A percentile compares a stretch with the other conserved stretches of the same genome.
Conservation (phyloP, 2,888 invertebrate species). For the Autographa pulchrina region DNA sequence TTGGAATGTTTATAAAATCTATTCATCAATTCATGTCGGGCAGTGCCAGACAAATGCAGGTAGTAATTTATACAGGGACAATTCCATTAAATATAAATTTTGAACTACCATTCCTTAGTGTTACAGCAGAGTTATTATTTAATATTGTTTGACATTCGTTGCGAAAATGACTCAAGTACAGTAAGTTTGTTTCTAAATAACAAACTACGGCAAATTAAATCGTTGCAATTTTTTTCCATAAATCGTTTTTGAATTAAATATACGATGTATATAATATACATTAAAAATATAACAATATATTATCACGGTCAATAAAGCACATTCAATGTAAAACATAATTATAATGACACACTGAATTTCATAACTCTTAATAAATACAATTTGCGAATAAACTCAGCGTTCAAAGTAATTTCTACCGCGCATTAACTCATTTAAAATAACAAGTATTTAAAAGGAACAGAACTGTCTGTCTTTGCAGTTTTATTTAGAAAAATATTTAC, state of each 20-base stretch:
- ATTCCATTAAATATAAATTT: conserved; percentile 3
- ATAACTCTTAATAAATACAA: neutral
- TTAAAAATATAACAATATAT: neutral
- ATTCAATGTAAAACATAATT: conserved; percentile 5
- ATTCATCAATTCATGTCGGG: conserved; percentile 2
- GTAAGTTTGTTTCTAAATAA: neutral
- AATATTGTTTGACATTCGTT: neutral
- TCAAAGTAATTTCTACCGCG: neutral
- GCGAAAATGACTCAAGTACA: neutral
- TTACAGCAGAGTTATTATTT: neutral
- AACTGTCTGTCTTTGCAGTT: conserved; percentile 17
- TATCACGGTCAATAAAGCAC: conserved; percentile 4
- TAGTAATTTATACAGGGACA: conserved; percentile 3
- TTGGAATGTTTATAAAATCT: neutral
- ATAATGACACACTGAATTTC: neutral
- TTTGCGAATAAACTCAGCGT: conserved; percentile 2
- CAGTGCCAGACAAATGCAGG: neutral
- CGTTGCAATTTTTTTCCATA: too few relatives aligned
- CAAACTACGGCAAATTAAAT: too few relatives aligned
- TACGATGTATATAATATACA: neutral
- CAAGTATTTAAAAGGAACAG: conserved; percentile 23
- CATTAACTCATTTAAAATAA: conserved; percentile 12
- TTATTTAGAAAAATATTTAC: conserved; percentile 52
- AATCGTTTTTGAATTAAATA: too few relatives aligned
- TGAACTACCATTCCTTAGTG: neutral